Evolutionary conservation across 2,113 vertebrate species (phyloP), one percentile per base, ranked within the genome.

Genomic region (Elgaria multicarinata): DNA sequence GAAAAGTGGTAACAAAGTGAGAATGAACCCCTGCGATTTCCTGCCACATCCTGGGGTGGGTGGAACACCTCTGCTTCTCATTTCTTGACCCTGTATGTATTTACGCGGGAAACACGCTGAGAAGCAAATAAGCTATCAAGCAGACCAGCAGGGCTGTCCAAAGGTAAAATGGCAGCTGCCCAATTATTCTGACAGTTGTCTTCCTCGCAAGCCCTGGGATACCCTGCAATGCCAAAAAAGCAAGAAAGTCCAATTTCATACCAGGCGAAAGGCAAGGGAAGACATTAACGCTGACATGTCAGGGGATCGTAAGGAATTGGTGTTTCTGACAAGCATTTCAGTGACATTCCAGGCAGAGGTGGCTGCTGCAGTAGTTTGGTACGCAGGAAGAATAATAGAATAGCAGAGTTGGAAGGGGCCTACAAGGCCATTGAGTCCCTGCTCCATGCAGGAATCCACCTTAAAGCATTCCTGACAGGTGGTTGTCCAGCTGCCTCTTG

Each of bases 221-320:
- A 4, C 9, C 93, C 95, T 95, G 95, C 90, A 96, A 92, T 0
- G 74, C 92, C 94, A 36, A 82, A 87, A 95, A 79, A 92, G 87
- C 91, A 26, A 69, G 62, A 67, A 0, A 0, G 64, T 72, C 87
- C 62, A 6, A 31, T 3, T 90, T 85, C 88, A 9, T 0, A 0
- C 26, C 12, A 50, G 31, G 3, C 42, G 44, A 36, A 50, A 7
- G 12, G 1, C 0, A 22, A 0, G 31, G 10, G 2, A 8, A 55
- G 36, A 74, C 14, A 8, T 39, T 6, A 39, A 6, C 31, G 1
- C 0, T 31, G 2, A 1, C 0, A 0, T 0, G 69, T 36, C 76
- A 36, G 42, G 28, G 39, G 0, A 16, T 62, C 3, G n/a, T 13
- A 0, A 0, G 6, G 67, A 0, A 0, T 1, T 24, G 10, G 74